phyloP scores from a whole-genome alignment of 2,113 vertebrate species.

The Hiodon tergisus region DNA sequence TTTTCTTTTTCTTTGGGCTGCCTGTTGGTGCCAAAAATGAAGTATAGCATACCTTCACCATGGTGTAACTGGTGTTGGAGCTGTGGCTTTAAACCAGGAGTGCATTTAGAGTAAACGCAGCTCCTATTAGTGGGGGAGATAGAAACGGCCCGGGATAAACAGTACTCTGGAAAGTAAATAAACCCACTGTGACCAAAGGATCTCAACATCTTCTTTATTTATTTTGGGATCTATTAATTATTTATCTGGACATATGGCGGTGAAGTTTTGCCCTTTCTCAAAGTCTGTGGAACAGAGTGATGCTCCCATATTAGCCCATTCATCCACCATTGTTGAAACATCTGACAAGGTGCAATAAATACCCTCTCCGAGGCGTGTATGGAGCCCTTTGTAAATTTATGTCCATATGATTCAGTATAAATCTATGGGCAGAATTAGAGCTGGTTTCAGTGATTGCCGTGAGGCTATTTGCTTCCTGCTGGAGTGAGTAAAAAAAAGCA shows the following conservation, averaged over 20 bases:
- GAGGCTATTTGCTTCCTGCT: not conserved
- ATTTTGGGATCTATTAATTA: constrained; percentile 37
- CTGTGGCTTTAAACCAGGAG: not conserved
- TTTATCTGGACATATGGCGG: constrained; percentile 22
- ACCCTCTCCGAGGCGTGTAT: not conserved
- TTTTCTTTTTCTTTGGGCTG: constrained; percentile 19
- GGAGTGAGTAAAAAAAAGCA: not conserved
- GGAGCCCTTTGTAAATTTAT: constrained; percentile 25
- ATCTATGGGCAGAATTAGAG: constrained; percentile 3
- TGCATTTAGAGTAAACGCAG: not conserved
- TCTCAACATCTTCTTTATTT: constrained; percentile 26
- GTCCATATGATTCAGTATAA: constrained; percentile 30
- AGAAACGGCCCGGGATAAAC: not conserved
- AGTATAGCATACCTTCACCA: constrained; percentile 21
- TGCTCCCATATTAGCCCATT: constrained; percentile 15
- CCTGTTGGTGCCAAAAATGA: constrained; percentile 23
- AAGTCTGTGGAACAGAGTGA: not conserved
- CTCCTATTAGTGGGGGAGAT: not conserved
- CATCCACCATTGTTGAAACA: constrained; percentile 28
- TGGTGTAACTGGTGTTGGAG: not conserved
- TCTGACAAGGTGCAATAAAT: constrained; percentile 34
- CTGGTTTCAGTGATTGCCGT: not conserved
- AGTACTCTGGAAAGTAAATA: constrained; percentile 13
- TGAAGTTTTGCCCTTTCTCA: constrained; percentile 9
- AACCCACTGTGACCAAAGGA: constrained; percentile 2